Evolutionary conservation across 2,797 vertebrate genomes (phyloP).

Genomic region (Coccyzus lansbergi): DNA sequence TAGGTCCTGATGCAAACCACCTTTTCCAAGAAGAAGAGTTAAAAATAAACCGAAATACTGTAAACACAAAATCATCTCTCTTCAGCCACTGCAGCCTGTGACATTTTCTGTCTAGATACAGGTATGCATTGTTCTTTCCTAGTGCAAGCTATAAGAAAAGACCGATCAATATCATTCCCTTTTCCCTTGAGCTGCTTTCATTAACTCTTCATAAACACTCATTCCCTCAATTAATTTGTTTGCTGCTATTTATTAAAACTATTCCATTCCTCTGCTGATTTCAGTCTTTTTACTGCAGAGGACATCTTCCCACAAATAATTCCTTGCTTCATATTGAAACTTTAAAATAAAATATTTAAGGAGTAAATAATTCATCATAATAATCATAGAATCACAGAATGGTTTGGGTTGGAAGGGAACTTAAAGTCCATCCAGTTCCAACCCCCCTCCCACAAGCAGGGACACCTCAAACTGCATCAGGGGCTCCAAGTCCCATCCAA

Average conservation of each 20-base stretch:
- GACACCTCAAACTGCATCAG: no score
- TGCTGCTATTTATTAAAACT: background rate
- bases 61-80: background rate
- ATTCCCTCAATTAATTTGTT: background rate
- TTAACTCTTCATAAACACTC: background rate
- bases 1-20: background rate
- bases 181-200: background rate
- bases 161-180: background rate
- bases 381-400: background rate
- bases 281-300: background rate
- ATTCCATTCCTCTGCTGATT: background rate
- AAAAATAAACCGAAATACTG: background rate
- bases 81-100: background rate
- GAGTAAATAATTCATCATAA: background rate
- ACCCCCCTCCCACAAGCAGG: no score
- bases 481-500: no score
- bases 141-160: background rate
- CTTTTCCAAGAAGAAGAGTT: background rate
- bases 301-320: background rate
- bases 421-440: no score
- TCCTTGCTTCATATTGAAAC: background rate
- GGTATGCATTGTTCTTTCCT: background rate
- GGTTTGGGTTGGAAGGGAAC: no score
- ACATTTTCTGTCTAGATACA: fast-evolving
- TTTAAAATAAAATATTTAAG: background rate